Evolutionary conservation across 2,113 vertebrate genomes (phyloP).

Genomic region (Antechinus stuartii): DNA sequence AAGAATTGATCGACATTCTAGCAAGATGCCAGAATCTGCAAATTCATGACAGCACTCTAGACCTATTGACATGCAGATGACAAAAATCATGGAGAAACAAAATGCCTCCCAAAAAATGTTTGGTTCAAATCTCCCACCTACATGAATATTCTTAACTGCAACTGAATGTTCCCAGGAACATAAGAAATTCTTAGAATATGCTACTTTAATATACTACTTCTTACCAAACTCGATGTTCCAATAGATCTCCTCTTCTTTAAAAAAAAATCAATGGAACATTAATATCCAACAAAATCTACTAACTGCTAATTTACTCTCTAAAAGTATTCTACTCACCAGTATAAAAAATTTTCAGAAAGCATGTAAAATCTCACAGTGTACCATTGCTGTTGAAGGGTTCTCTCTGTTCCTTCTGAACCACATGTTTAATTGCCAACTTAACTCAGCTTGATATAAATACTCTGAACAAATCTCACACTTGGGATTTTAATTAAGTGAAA

Average conservation of each 20-base stretch:
- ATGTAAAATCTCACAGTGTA: slow-evolving; percentile 1
- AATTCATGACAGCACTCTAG: slow-evolving; percentile 10
- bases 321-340: slow-evolving; percentile 38
- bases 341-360: slow-evolving; percentile 42
- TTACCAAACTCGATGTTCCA: slow-evolving; percentile 8
- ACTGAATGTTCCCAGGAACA: slow-evolving; percentile 28
- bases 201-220: slow-evolving; percentile 13
- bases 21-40: neutral
- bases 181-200: slow-evolving; percentile 29
- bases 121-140: slow-evolving; percentile 33
- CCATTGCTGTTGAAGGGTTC: slow-evolving; percentile 45
- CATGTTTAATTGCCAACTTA: slow-evolving; percentile 52
- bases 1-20: neutral
- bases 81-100: slow-evolving; percentile 36
- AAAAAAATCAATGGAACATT: slow-evolving; percentile 22
- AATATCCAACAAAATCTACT: slow-evolving; percentile 37
- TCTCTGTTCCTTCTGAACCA: slow-evolving; percentile 42
- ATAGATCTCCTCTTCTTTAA: slow-evolving; percentile 45
- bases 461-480: slow-evolving; percentile 34
- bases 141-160: slow-evolving; percentile 33
- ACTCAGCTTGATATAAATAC: slow-evolving; percentile 17
- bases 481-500: slow-evolving; percentile 52
- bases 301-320: slow-evolving; percentile 17
- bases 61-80: slow-evolving; percentile 11
- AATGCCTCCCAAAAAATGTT: slow-evolving; percentile 32